Evolutionary conservation across 2,797 vertebrate genomes (phyloP), one percentile per base, ranked within the genome.

Genomic region (Gymnoscopelus microlampas): DNA sequence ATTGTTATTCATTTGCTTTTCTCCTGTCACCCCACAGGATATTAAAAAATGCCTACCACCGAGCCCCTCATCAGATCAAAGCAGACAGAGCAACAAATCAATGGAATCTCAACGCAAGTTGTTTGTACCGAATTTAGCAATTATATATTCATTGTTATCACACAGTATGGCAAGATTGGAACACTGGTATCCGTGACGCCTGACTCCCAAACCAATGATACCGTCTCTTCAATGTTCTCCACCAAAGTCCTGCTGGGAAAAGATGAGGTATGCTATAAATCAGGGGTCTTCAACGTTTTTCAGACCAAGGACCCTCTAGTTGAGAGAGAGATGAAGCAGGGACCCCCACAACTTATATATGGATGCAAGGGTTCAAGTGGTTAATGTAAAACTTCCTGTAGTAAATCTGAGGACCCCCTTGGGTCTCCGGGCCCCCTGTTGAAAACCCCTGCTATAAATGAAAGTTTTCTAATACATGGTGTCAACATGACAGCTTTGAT

Each of bases 121-220:
- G 91, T 98, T 60, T 99, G 98, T 88, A 96, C 96, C 0, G 95
- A 95, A 6, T 99, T 99, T 86, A 96, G 94, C 80, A 96, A 96
- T 90, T 95, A 96, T 51, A 92, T 99, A 66, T 94, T 99, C 29
- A 89, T 99, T 63, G 94, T 99, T 11, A 94, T 98, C 74, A 98
- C 97, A 0, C 97, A 99, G 90, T 97, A 96, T 0, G 96, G 98
- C 12, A 98, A 98, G 91, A 95, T 99, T 61, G 98, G 98, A 0
- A 96, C 96, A 0, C 84, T 99, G 57, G 88, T 99, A 78, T 96
- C 95, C 0, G 70, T 99, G 87, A 95, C 96, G 14, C 96, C 97
- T 61, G 95, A 95, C 82, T 86, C 86, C 0, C 77, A 90, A 61
- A 86, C 94, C 1, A 88, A 92, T 70, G 96, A 95, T 10, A 79